Base-by-base conservation (phyloP, 2,113 vertebrate species). In the Cololabis saira region DNA sequence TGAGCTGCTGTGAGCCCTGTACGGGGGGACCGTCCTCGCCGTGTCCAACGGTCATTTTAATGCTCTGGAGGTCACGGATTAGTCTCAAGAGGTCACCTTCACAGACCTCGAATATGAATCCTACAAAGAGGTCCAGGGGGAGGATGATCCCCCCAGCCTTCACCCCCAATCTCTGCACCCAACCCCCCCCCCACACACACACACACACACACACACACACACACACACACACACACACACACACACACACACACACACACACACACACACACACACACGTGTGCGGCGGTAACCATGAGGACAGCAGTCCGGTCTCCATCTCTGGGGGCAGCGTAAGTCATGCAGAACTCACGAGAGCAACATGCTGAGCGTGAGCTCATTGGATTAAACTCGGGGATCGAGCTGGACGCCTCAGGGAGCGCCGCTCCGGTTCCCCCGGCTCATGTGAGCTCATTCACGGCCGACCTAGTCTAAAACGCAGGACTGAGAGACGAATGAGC, bases 281-380 rank as follows among this genome's bases (percentile, higher is more conserved):
- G 10, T 37, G 6, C 33, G 6, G 33, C 10, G 33, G 33, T 37
- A 37, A 37, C 54, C 40, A 58, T 49, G 42, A 78, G 77, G 78
- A 86, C 73, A 83, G 76, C 77, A 69, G 76, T 80, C 51, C 77
- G 79, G 73, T 81, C 80, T 87, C 84, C 85, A 90, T 92, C 84
- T 90, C 80, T 81, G 74, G 83, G 88, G 90, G 87, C 76, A 91
- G 90, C 84, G 69, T 61, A 90, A 92, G 83, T 93, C 92, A 91
- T 90, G 91, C 90, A 90, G 90, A 92, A 93, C 92, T 91, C 88
- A 90, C 76, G 76, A 90, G 81, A 88, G 87, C 82, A 92, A 86
- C 89, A 83, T 85, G 82, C 88, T 85, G 85, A 87, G 91, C 88
- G 88, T 91, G 88, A 91, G 81, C 89, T 92, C 90, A 90, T 89